Conservation (phyloP, 2,797 vertebrate genomes). For the Brotula barbata region DNA sequence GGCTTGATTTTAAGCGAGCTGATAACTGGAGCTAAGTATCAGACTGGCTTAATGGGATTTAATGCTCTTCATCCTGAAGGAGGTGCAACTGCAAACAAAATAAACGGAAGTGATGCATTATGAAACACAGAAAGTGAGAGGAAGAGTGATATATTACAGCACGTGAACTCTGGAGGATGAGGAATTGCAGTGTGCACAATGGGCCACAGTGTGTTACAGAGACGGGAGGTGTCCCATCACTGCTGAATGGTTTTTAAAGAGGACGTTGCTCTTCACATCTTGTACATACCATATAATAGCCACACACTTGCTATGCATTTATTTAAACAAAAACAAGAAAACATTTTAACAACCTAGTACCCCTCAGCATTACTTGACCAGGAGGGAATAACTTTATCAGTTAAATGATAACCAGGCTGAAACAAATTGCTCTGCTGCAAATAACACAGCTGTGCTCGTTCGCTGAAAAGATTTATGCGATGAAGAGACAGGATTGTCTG, state of each 20-base stretch:
- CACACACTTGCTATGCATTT: slow-evolving; percentile 1
- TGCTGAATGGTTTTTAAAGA: slow-evolving; percentile 58
- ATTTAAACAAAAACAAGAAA: slow-evolving; percentile 1
- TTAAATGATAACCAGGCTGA: too few species aligned
- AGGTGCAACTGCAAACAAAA: slow-evolving; percentile 43
- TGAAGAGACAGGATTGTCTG: too few species aligned
- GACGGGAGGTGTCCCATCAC: slow-evolving; percentile 70
- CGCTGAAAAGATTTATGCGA: too few species aligned
- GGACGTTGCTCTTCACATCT: slow-evolving; percentile 19
- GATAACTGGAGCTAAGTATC: slow-evolving; percentile 48
- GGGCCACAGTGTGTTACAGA: slow-evolving; percentile 45
- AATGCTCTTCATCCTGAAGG: slow-evolving; percentile 30
- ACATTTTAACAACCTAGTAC: too few species aligned
- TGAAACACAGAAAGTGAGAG: slow-evolving; percentile 27
- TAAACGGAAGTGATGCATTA: slow-evolving; percentile 49
- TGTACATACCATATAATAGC: slow-evolving; percentile 37
- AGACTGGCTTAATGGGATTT: slow-evolving; percentile 33
- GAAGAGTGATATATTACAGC: slow-evolving; percentile 46
- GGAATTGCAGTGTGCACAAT: slow-evolving; percentile 45
- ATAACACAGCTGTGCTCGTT: too few species aligned
- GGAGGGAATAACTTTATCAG: too few species aligned
- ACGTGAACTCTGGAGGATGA: slow-evolving; percentile 44
- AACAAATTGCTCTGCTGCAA: too few species aligned
- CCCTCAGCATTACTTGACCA: too few species aligned
- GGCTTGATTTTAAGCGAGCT: slow-evolving; percentile 28